Base-by-base conservation (phyloP, 1,140 invertebrate species). In the Musca domestica region DNA sequence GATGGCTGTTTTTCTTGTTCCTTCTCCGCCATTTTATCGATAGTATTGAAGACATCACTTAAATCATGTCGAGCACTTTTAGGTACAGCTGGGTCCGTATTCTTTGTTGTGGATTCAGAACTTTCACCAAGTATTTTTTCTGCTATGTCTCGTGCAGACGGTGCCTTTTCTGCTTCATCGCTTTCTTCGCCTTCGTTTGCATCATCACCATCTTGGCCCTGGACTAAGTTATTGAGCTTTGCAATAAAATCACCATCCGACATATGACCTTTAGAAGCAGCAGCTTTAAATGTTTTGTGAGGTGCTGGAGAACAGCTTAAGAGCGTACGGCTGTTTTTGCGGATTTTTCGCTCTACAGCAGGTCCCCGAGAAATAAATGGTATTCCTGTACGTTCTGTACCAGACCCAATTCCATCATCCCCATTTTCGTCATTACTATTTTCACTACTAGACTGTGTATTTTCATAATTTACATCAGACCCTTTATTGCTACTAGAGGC, bases 341-440 rank as follows among this genome's bases (percentile, higher is more conserved):
- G 75, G 73, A n/a, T 75, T 48, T 74, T 78, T 15, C 75, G 73
- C 22, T 80, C 78, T 22, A 80, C 73, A 7, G 78, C 78, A 71
- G 73, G 70, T 3, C 78, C 78, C 25, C 74, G 73, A 2, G 76
- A 68, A 48, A 80, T 80, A 34, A 72, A 75, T 2, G 78, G 76
- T 2, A 80, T 72, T 1, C 70, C 70, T 0, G 78, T 80, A 15
- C 70, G 15, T 14, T 75, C 64, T 4, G 72, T 67, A 2, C 73
- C 74, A 27, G 66, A 14, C n/a, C 52, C 71, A 6, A 74, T 25
- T n/a, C 51, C n/a, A 2, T 49, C 34, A 48, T 63, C 75, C 30
- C 69, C 56, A 20, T 27, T 30, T 30, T 69, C 73, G 15, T 14
- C 34, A 17, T 68, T 34, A 47, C 75, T 71, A 14, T 72, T 23